Evolutionary conservation across 2,888 invertebrate species (phyloP).

Genomic region (Ormyrus labotus): DNA sequence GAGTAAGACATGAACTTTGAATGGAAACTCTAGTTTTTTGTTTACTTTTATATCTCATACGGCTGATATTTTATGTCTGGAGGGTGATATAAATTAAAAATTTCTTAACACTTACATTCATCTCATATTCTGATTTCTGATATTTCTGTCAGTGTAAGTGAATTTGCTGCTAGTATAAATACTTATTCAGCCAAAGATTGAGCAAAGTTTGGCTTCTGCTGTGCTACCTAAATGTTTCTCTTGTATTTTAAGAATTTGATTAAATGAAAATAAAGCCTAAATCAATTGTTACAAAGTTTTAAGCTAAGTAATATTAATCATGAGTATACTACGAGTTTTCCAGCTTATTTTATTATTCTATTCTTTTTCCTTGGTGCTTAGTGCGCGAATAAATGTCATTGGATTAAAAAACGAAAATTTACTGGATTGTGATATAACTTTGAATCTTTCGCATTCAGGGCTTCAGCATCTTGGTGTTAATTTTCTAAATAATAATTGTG

Average conservation of each 20-base stretch:
- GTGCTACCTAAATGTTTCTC: too few relatives aligned
- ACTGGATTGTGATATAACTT: constrained; percentile 22
- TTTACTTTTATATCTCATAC: neutral
- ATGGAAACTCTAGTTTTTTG: constrained; percentile 30
- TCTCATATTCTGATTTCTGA: neutral
- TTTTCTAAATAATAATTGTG: constrained; percentile 57
- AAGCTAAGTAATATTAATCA: too few relatives aligned
- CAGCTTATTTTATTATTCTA: neutral
- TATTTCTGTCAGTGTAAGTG: neutral
- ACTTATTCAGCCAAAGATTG: neutral
- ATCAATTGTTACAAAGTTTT: too few relatives aligned
- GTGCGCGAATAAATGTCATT: constrained; percentile 3
- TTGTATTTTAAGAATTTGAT: too few relatives aligned
- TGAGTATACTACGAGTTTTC: neutral
- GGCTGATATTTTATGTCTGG: constrained; percentile 15
- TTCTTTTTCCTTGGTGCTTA: neutral
- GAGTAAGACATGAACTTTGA: constrained; percentile 17
- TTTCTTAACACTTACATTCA: constrained; percentile 4
- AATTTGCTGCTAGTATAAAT: constrained; percentile 12
- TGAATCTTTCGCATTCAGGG: constrained; percentile 45
- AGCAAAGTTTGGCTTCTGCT: too few relatives aligned
- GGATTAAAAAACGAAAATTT: constrained; percentile 26
- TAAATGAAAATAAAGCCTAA: neutral
- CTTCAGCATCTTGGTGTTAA: constrained; percentile 27
- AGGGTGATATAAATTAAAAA: constrained; percentile 10